Evolutionary conservation across 2,888 invertebrate species (phyloP), one percentile per base, ranked within the genome.

Genomic region (Temnothorax rugatulus): DNA sequence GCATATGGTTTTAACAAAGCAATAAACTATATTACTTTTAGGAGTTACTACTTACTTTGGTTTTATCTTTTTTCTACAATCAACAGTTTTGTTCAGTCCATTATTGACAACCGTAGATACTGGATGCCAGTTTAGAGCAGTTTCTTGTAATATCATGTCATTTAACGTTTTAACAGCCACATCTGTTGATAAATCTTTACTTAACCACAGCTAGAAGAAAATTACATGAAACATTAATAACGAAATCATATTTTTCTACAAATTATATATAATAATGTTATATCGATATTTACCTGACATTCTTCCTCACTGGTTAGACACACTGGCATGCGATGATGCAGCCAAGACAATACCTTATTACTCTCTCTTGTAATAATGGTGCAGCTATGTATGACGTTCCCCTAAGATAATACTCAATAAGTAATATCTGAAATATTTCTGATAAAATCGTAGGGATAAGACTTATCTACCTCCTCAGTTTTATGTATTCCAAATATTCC

Each of bases 321-420:
- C n/a, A 97, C 97, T 82, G 98, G 98, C 96, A 97, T 97, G 92
- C 98, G 96, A 91, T 97, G 96, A 95, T 98, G 98, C 74, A 98
- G 95, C 97, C 97, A 97, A 50, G 96, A 95, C 87, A 98, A 93
- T 21, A 96, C 95, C 54, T 95, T 94, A 87, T 97, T 97, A 0
- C 98, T 96, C 63, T 97, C 97, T 95, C 97, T 97, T 21, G 98
- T 98, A 68, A 98, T 97, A 2, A 98, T 95, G 64, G 97, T 96
- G 93, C 97, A 98, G 86, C 97, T 97, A 91, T 97, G 97, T 64
- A 97, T 96, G 64, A 96, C 95, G 95, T 41, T 96, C 96, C 91
- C 96, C 84, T 83, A 84, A 88, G 88, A 86, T 63, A 77, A 52
- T 29, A 63, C 29, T 50, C n/a, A 8, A 25, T 52, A 29, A 75